These are phyloP conservation scores for Diadumene lineata DNA, from an alignment of 92 coral and sea anemone species.

Conservation along the genomic window DNA sequence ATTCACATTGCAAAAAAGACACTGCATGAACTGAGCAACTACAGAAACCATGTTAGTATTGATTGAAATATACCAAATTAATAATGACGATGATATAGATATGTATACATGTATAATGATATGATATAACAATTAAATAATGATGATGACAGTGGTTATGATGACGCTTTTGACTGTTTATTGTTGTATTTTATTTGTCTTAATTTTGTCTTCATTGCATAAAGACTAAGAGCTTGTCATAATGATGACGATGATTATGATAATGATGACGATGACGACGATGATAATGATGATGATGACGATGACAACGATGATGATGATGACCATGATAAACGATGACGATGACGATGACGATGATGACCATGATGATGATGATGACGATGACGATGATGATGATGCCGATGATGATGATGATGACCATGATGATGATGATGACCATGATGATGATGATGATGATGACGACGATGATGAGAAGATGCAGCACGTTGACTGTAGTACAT, in stretches of 20 bases:
- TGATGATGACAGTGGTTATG: too few species aligned
- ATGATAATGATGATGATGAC: background rate
- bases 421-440: background rate
- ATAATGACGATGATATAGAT: background rate
- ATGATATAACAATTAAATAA: too few species aligned
- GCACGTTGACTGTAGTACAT: too few species aligned
- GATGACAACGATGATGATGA: background rate
- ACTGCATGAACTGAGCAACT: constrained; percentile 75
- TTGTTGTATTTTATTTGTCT: background rate
- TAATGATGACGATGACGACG: background rate
- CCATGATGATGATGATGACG: background rate
- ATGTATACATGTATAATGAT: too few species aligned
- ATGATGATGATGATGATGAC: background rate
- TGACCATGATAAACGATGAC: background rate
- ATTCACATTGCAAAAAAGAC: constrained; percentile 76
- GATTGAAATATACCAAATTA: background rate
- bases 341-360: background rate
- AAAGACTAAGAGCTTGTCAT: background rate
- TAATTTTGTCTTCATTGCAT: background rate
- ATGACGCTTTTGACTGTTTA: too few species aligned
- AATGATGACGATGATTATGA: background rate
- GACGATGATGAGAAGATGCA: background rate
- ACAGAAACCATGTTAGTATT: constrained; percentile 81
- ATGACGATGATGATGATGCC: background rate
- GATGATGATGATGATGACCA: background rate